phyloP scores from a whole-genome alignment of 1,140 invertebrate genomes.

The Pachyrhynchus sulphureomaculatus region DNA sequence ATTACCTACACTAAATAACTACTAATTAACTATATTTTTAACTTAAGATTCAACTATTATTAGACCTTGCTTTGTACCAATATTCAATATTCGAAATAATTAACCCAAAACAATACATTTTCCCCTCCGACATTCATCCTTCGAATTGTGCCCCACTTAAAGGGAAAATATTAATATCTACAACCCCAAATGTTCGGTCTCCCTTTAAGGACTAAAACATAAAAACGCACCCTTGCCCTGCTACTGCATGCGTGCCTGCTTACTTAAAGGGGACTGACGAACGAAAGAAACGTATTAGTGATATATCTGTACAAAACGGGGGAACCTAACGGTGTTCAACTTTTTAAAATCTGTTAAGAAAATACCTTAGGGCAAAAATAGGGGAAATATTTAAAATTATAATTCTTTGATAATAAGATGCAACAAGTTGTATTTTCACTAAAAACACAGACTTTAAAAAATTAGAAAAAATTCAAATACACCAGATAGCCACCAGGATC shows the following conservation, averaged over 20 bases:
- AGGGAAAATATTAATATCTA: conserved; percentile 31
- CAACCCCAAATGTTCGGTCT: conserved; percentile 20
- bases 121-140: conserved; percentile 14
- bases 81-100: conserved; percentile 24
- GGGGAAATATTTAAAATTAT: too few species aligned
- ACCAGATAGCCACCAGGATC: too few species aligned
- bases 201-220: conserved; percentile 29
- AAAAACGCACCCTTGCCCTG: conserved; percentile 33
- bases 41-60: too few species aligned
- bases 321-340: background rate
- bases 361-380: too few species aligned
- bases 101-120: conserved; percentile 27
- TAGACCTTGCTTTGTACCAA: background rate
- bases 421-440: too few species aligned
- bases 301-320: conserved; percentile 10
- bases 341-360: background rate
- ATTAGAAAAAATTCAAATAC: too few species aligned
- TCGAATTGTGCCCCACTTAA: conserved; percentile 25
- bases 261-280: conserved; percentile 24
- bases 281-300: conserved; percentile 13
- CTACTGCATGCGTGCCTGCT: conserved; percentile 32
- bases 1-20: too few species aligned
- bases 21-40: too few species aligned
- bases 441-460: too few species aligned
- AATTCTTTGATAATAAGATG: too few species aligned